Evolutionary conservation across 2,797 vertebrate species (phyloP).

Genomic region (Phalloptychus januarius): DNA sequence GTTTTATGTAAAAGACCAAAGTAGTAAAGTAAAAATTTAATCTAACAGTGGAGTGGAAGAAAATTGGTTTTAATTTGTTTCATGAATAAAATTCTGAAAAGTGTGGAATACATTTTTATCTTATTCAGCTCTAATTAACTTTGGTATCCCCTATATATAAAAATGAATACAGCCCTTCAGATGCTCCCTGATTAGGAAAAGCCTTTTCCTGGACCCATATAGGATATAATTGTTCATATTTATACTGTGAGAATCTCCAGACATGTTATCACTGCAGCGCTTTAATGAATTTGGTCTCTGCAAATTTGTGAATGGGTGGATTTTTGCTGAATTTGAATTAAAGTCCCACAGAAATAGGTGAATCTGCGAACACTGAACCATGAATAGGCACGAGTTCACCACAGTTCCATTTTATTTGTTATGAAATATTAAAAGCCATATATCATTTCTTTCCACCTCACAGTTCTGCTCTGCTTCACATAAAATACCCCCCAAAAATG

Average conservation of each 20-base stretch:
- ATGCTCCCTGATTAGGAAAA: not conserved
- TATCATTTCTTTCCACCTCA: not conserved
- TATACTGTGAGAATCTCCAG: not conserved
- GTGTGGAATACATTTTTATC: not conserved
- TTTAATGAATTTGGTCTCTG: not conserved
- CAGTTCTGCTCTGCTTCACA: not conserved
- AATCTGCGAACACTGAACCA: not conserved
- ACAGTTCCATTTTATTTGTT: not conserved
- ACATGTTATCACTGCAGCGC: not conserved
- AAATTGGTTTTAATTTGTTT: not conserved
- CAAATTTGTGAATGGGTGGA: not conserved
- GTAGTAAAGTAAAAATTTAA: not conserved
- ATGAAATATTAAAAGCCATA: not conserved
- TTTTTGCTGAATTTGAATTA: not conserved
- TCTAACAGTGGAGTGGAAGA: not conserved
- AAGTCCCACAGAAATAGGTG: not conserved
- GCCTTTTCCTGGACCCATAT: not conserved
- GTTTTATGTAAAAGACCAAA: not conserved
- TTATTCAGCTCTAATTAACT: not conserved
- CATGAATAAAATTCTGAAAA: not conserved
- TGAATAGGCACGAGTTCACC: not conserved
- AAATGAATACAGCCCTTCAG: not conserved
- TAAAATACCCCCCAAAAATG: not conserved
- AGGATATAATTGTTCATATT: not conserved
- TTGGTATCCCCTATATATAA: not conserved